These are phyloP conservation scores for Lepeophtheirus nordmannii DNA, from an alignment of 2,888 invertebrate genomes.

Conservation along the genomic window DNA sequence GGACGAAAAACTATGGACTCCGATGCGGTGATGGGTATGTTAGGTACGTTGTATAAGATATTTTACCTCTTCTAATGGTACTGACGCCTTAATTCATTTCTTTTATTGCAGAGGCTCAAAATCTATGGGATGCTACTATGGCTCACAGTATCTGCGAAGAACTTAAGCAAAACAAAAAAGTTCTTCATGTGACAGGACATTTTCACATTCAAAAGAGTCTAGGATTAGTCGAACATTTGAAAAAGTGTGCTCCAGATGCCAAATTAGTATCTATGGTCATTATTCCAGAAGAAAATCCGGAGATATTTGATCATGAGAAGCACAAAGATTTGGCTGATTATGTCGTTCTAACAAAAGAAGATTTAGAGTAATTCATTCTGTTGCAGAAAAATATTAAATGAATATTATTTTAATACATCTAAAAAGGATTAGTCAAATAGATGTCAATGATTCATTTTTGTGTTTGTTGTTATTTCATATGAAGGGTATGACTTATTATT, in stretches of 20 bases:
- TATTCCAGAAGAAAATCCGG: slow-evolving; percentile 15
- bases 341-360: slow-evolving; percentile 8
- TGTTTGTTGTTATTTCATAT: too few species aligned
- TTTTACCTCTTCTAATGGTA: too few species aligned
- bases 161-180: not conserved
- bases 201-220: slow-evolving; percentile 15
- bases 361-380: not conserved
- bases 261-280: not conserved
- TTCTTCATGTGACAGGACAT: slow-evolving; percentile 15
- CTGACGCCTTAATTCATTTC: not conserved
- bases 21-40: too few species aligned
- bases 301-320: not conserved
- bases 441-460: too few species aligned
- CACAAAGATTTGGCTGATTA: slow-evolving; percentile 5
- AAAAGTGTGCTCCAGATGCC: not conserved
- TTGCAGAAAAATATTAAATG: too few species aligned
- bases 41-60: too few species aligned
- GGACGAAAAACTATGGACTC: not conserved
- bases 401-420: too few species aligned
- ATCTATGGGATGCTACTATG: slow-evolving; percentile 23
- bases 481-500: too few species aligned
- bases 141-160: slow-evolving; percentile 16
- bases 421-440: too few species aligned
- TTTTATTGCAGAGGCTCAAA: slow-evolving; percentile 18
- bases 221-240: slow-evolving; percentile 17